These are phyloP conservation scores for Umimayanthus chanpuru DNA, from an alignment of 92 coral and sea anemone genomes.

Conservation along the genomic window DNA sequence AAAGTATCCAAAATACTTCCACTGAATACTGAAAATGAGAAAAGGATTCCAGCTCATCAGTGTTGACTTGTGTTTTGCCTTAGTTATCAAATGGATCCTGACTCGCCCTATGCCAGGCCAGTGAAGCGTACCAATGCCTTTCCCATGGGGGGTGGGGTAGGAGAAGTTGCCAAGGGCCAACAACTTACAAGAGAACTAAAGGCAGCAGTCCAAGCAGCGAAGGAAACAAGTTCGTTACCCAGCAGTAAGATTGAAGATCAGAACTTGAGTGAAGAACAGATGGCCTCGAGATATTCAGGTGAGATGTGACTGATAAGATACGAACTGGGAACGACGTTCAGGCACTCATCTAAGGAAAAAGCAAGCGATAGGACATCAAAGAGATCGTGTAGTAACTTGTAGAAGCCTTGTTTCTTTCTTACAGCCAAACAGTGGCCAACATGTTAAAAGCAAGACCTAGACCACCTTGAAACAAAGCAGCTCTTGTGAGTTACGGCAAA, in stretches of 20 bases:
- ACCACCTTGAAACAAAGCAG: background rate
- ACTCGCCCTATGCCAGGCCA: conserved; percentile 79
- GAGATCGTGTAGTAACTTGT: background rate
- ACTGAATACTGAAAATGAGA: background rate
- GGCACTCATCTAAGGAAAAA: background rate
- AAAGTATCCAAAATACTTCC: background rate
- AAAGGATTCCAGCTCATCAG: background rate
- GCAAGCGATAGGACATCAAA: background rate
- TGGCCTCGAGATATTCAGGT: conserved; percentile 77
- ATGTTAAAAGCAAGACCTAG: background rate
- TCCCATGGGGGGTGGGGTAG: conserved; percentile 43
- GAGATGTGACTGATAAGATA: background rate
- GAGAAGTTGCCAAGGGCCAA: conserved; percentile 55
- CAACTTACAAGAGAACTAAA: conserved; percentile 59
- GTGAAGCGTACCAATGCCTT: conserved; percentile 62
- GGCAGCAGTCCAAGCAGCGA: conserved; percentile 38
- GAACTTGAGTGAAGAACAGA: conserved; percentile 68
- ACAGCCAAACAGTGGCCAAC: background rate
- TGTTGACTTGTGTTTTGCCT: background rate
- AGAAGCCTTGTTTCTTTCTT: no score
- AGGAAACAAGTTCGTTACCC: conserved; percentile 48
- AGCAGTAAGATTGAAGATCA: conserved; percentile 64
- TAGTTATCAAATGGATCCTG: conserved; percentile 79
- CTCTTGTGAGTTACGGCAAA: background rate
- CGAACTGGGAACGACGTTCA: background rate